Base-by-base conservation (phyloP, 2,888 invertebrate genomes). In the Eilema caniola region DNA sequence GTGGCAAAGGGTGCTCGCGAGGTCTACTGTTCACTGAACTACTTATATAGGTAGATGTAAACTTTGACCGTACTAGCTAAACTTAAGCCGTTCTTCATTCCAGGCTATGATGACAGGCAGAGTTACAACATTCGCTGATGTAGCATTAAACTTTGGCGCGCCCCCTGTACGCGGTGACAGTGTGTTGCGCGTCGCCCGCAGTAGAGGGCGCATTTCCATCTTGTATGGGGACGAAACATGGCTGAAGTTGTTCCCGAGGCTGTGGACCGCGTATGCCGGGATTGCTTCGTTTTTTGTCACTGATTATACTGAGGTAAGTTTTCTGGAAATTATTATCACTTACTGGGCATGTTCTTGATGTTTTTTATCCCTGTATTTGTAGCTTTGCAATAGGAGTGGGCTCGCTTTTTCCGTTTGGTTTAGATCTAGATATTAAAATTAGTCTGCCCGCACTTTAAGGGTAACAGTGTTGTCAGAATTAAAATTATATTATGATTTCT, bases 161-260 rank as follows among this genome's bases (percentile, higher is more conserved):
- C 96, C 96, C 0, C 96, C 97, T 37, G 96, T 98, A 4, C 88
- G 95, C 1, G 96, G 97, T 1, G 99, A 99, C 89, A 99, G 97
- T 85, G 93, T 99, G 75, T 88, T 99, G 41, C 96, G 97, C 62
- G 91, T 90, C 1, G 93, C 97, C 0, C 90, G 95, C 67, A 90
- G 92, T 24, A 90, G 95, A 23, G 96, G 96, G 1, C 96, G 96
- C 71, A 96, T 95, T 64, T 93, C 97, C 0, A 95, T 98, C 20
- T 98, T 99, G 95, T 99, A 98, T 87, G 99, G 99, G 0, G 99
- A 99, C 92, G 98, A 99, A 86, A 99, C 99, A 0, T 99, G 99
- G 99, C 89, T 98, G 0, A 96, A 97, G 81, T 95, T 99, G 69
- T 99, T 99, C 94, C 98, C 99, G 0, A 95, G 96, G 1, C 92